Evolutionary conservation across 1,140 invertebrate species (phyloP).

Genomic region (Philotrypesis tridentata): DNA sequence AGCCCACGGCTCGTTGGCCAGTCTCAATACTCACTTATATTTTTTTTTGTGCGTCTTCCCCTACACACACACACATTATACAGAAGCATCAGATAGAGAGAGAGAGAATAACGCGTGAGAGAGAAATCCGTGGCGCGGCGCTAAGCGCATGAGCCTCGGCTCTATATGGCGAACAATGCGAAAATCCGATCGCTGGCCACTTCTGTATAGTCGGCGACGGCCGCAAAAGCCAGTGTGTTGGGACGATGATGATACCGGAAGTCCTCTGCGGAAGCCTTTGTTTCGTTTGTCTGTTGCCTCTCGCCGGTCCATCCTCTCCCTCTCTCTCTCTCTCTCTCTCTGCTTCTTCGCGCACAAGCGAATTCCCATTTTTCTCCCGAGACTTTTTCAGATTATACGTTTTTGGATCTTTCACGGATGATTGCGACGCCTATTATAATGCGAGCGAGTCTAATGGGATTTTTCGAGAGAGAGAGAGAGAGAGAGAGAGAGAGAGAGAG

Average conservation of each 20-base stretch:
- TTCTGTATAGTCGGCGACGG: background rate
- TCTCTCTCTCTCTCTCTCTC: background rate
- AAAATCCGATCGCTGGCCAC: constrained; percentile 22
- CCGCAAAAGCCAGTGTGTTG: background rate
- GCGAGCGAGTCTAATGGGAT: background rate
- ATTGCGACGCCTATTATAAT: too few relatives aligned
- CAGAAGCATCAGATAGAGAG: too few relatives aligned
- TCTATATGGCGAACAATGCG: constrained; percentile 3
- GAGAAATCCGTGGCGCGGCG: constrained; percentile 56
- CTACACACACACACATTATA: too few relatives aligned
- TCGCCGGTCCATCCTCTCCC: background rate
- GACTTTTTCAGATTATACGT: background rate
- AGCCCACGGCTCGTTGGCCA: constrained; percentile 67
- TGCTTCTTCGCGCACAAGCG: too few relatives aligned
- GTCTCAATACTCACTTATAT: constrained; percentile 64
- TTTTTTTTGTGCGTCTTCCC: constrained; percentile 40
- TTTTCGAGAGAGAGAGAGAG: background rate
- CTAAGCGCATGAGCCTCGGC: constrained; percentile 8
- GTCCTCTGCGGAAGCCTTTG: constrained; percentile 2
- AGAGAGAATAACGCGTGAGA: constrained; percentile 60
- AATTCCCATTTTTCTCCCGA: too few relatives aligned
- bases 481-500: too few relatives aligned
- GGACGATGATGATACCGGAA: constrained; percentile 14
- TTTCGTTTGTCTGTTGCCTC: background rate
- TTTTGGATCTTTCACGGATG: background rate